phyloP scores from a whole-genome alignment of 2,797 vertebrate genomes.

The Amphiprion clarkii region DNA sequence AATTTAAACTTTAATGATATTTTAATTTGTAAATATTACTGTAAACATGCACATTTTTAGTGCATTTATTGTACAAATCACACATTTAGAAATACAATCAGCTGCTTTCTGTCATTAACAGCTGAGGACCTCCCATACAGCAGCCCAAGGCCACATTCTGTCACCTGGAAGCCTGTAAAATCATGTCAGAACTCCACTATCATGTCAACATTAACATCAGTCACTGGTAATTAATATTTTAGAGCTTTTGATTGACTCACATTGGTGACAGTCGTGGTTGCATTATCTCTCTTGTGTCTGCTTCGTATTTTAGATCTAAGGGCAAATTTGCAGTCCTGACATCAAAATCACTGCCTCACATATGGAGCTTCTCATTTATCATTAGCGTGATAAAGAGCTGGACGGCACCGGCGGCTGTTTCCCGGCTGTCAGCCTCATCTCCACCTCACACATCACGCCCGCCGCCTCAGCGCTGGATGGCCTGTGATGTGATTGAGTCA shows the following conservation, averaged over 20 bases:
- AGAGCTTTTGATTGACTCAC: slow-evolving; percentile 16
- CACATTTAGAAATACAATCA: slow-evolving; percentile 34
- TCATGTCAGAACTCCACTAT: not conserved
- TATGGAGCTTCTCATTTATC: slow-evolving; percentile 53
- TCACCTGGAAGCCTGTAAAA: slow-evolving; percentile 25
- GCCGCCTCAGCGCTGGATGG: slow-evolving; percentile 37
- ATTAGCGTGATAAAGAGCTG: slow-evolving; percentile 46
- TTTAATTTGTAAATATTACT: too few species aligned
- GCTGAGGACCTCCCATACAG: slow-evolving; percentile 25
- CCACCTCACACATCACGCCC: slow-evolving; percentile 53
- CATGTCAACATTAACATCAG: slow-evolving; percentile 21
- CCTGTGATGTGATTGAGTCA: slow-evolving; percentile 52
- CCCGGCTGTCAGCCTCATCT: slow-evolving; percentile 57
- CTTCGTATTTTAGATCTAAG: slow-evolving; percentile 36
- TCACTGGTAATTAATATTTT: slow-evolving; percentile 27
- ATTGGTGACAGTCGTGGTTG: not conserved
- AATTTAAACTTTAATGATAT: too few species aligned
- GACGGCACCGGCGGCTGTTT: slow-evolving; percentile 49
- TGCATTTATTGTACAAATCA: too few species aligned
- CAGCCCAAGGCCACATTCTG: slow-evolving; percentile 16
- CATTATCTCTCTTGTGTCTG: slow-evolving; percentile 20
- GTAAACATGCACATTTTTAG: too few species aligned
- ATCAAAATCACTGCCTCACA: slow-evolving; percentile 42
- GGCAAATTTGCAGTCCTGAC: slow-evolving; percentile 40
- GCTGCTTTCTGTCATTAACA: slow-evolving; percentile 15